A percentile compares a stretch with the other conserved stretches of the same genome.
Evolutionary conservation across 2,888 invertebrate genomes (phyloP).

Genomic region (Noctua pronuba): DNA sequence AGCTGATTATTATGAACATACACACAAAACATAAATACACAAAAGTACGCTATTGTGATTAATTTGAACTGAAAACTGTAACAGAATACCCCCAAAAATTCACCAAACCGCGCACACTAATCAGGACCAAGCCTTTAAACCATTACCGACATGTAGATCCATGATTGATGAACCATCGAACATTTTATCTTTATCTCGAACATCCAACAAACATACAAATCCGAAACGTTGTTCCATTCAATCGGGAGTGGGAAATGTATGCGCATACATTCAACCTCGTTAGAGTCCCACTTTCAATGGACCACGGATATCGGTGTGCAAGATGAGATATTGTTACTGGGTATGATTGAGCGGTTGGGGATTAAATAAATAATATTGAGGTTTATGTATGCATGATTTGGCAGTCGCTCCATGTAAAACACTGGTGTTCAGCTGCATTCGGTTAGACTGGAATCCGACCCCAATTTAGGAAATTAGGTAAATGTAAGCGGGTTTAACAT

Average conservation of each 20-base stretch:
- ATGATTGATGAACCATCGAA: slow-evolving; percentile 54
- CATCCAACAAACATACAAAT: slow-evolving; percentile 73
- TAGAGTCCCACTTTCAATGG: slow-evolving; percentile 77
- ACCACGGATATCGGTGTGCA: slow-evolving; percentile 62
- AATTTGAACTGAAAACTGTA: not conserved
- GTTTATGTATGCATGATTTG: not conserved
- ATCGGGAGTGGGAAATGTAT: slow-evolving; percentile 83
- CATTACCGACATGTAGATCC: slow-evolving; percentile 30
- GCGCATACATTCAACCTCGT: slow-evolving; percentile 86
- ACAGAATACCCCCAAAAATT: not conserved
- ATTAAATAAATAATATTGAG: slow-evolving; percentile 6
- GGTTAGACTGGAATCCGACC: not conserved
- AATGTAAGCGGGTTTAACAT: not conserved
- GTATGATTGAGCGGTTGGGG: slow-evolving; percentile 33
- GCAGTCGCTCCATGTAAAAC: not conserved
- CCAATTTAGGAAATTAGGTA: not conserved
- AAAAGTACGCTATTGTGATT: not conserved
- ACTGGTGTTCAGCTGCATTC: not conserved
- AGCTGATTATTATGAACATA: no score
- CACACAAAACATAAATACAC: no score
- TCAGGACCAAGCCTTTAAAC: slow-evolving; percentile 23
- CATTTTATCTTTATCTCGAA: slow-evolving; percentile 61
- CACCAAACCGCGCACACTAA: slow-evolving; percentile 16
- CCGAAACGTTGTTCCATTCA: slow-evolving; percentile 79
- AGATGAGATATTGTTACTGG: slow-evolving; percentile 65